phyloP scores from a whole-genome alignment of 2,113 vertebrate genomes.

The Erpornis zantholeuca region DNA sequence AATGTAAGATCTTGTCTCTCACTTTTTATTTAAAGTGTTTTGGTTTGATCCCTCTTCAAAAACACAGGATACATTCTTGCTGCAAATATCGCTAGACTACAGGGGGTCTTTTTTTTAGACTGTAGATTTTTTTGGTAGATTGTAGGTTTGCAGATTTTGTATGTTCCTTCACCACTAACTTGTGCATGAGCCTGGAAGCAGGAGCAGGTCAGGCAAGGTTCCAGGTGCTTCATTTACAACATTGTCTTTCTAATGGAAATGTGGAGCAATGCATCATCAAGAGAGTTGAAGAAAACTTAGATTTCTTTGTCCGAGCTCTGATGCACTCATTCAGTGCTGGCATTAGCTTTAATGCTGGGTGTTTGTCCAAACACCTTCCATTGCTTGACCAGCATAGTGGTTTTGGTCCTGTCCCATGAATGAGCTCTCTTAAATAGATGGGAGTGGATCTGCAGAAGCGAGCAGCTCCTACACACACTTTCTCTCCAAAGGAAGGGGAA shows the following conservation, averaged over 20 bases:
- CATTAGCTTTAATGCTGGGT: background rate
- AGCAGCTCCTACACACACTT: background rate
- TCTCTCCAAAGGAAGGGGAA: background rate
- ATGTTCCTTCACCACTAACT: background rate
- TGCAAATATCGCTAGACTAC: background rate
- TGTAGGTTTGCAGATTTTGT: background rate
- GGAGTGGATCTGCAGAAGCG: background rate
- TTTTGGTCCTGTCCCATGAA: background rate
- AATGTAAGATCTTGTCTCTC: background rate
- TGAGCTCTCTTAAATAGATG: background rate
- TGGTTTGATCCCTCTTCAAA: background rate
- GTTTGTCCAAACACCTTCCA: background rate
- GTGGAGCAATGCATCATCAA: background rate
- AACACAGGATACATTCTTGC: background rate
- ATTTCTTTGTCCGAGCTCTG: background rate
- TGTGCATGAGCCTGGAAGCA: background rate
- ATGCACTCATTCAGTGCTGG: background rate
- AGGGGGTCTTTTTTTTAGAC: rapidly evolving
- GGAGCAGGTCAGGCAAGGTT: background rate
- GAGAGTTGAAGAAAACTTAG: background rate
- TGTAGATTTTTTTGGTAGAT: background rate
- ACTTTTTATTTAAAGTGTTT: background rate
- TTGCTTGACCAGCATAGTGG: background rate
- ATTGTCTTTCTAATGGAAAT: background rate
- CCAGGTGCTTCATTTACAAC: background rate